These are phyloP conservation scores for Ommatoiulus sabulosus DNA, from an alignment of 2,888 invertebrate genomes.

Conservation along the genomic window DNA sequence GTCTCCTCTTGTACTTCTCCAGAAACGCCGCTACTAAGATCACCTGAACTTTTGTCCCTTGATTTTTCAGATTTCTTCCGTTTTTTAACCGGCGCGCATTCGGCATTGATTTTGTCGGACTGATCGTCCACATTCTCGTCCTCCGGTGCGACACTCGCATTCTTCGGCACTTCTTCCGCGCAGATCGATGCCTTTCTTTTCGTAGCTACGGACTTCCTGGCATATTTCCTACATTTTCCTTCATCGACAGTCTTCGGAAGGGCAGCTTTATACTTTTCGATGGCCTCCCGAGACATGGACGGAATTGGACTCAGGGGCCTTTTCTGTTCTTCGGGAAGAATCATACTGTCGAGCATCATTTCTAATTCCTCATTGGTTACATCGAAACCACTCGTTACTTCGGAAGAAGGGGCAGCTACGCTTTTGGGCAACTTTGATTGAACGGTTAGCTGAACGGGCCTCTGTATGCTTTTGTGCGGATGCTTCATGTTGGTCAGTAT, in stretches of 20 bases:
- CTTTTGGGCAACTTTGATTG: background rate
- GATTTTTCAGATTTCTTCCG: background rate
- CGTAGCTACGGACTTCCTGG: background rate
- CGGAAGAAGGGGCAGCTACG: background rate
- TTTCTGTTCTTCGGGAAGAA: background rate
- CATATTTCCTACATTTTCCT: background rate
- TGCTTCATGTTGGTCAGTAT: background rate
- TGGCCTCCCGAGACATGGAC: background rate
- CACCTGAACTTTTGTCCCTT: background rate
- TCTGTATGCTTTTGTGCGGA: background rate
- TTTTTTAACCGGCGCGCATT: background rate
- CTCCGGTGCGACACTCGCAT: background rate
- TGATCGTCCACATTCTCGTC: background rate
- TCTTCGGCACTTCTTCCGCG: background rate
- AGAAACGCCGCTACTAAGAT: background rate
- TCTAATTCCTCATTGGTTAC: background rate
- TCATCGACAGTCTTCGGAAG: background rate
- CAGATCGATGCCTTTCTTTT: background rate
- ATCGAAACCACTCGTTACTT: background rate
- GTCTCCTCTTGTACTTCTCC: background rate
- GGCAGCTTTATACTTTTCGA: background rate
- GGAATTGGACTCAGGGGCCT: background rate
- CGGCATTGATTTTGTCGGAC: background rate
- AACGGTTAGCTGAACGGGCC: background rate
- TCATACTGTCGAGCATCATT: background rate